These are phyloP conservation scores for Gymnoscopelus braueri DNA, from an alignment of 2,797 vertebrate genomes.

Conservation along the genomic window DNA sequence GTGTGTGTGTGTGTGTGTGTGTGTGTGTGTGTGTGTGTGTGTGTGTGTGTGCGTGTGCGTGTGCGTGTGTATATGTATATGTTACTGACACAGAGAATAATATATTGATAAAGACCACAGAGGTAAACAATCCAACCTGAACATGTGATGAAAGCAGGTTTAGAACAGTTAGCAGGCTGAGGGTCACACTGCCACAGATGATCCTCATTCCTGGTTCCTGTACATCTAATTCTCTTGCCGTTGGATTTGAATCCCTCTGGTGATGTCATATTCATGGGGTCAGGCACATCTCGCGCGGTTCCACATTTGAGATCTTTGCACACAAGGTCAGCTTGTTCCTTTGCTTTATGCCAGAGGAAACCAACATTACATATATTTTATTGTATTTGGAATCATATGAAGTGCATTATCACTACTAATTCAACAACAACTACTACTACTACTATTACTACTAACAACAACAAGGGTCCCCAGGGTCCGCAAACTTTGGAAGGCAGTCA, in stretches of 20 bases:
- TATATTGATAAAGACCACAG: not conserved
- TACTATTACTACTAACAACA: no score
- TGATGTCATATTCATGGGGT: fast-evolving
- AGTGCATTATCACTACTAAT: not conserved
- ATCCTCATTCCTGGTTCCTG: fast-evolving
- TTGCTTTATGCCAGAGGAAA: no score
- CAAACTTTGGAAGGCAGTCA: no score
- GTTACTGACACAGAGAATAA: not conserved
- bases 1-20: not conserved
- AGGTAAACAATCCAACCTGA: slow-evolving; percentile 44
- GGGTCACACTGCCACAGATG: slow-evolving; percentile 67
- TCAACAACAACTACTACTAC: no score
- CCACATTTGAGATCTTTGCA: slow-evolving; percentile 43
- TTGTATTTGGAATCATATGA: fast-evolving
- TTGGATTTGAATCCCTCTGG: fast-evolving
- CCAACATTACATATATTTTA: no score
- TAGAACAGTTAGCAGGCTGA: fast-evolving
- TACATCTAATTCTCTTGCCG: slow-evolving; percentile 22
- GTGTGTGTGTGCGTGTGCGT: no score
- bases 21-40: not conserved
- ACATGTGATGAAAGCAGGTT: slow-evolving; percentile 50
- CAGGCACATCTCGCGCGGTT: fast-evolving
- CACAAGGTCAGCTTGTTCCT: not conserved
- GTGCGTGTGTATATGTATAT: no score
- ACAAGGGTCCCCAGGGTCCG: no score